phyloP scores from a whole-genome alignment of 2,888 invertebrate species.

The Leptogaster cylindrica region DNA sequence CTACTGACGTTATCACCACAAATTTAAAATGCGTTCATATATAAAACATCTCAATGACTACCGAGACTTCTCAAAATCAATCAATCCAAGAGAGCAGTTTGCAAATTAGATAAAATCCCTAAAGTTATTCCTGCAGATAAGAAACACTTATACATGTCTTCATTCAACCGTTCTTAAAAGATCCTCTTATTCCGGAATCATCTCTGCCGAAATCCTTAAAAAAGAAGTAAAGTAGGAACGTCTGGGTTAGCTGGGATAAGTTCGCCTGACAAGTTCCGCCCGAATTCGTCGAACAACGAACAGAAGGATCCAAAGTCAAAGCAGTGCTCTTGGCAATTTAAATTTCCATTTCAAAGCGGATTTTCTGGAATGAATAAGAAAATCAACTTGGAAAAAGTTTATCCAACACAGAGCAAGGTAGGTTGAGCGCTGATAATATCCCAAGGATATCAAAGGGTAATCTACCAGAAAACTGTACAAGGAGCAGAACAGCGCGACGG shows the following conservation, averaged over 20 bases:
- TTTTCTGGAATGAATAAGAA: slow-evolving; percentile 45
- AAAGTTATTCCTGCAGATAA: no score
- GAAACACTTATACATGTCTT: no score
- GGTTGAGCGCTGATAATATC: slow-evolving; percentile 24
- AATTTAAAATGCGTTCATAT: no score
- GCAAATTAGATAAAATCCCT: no score
- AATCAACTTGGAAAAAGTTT: slow-evolving; percentile 47
- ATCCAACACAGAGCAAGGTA: slow-evolving; percentile 24
- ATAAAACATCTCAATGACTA: no score
- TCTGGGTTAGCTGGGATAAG: background rate
- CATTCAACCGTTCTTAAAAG: no score
- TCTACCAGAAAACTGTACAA: slow-evolving; percentile 22
- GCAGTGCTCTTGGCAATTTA: slow-evolving; percentile 46
- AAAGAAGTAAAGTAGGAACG: no score
- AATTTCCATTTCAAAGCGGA: slow-evolving; percentile 47
- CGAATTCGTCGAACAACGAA: background rate
- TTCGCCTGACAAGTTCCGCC: slow-evolving; percentile 18
- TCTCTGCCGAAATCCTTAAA: no score
- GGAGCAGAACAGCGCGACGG: background rate
- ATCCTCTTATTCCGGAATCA: no score
- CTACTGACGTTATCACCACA: no score
- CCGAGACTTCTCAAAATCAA: no score
- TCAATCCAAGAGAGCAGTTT: no score
- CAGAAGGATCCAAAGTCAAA: slow-evolving; percentile 42
- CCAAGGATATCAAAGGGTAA: slow-evolving; percentile 36